Conservation (phyloP, 2,888 invertebrate species). For the Drosophila pegasa region DNA sequence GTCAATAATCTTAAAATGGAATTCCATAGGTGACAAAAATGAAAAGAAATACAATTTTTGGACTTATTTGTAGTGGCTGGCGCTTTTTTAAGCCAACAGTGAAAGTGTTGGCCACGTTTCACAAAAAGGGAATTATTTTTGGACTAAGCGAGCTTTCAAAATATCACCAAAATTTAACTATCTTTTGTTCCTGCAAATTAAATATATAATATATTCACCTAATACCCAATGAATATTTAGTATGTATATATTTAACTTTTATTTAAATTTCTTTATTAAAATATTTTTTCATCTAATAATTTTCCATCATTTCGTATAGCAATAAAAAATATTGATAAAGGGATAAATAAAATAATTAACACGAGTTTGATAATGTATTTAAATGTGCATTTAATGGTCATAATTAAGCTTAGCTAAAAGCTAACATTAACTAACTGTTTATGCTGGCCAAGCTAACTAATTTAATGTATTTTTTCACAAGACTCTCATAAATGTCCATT, state of each 20-base stretch:
- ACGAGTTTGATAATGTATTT: conserved; percentile 2
- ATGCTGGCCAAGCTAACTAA: not conserved
- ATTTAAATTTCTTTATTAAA: not conserved
- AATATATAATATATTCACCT: not conserved
- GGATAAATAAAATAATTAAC: conserved; percentile 12
- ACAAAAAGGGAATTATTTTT: conserved; percentile 14
- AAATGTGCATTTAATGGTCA: conserved; percentile 1
- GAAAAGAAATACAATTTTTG: not conserved
- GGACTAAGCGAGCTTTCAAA: conserved; percentile 2
- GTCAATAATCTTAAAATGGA: conserved; percentile 27
- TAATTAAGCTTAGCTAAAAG: not conserved
- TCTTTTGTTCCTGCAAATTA: not conserved
- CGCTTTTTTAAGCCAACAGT: conserved; percentile 4
- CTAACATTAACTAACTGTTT: not conserved
- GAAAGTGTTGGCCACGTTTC: conserved; percentile 29
- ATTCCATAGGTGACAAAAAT: conserved; percentile 26
- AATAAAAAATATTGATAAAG: not conserved
- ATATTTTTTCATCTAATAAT: not conserved
- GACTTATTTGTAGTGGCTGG: conserved; percentile 10
- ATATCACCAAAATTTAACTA: not conserved
- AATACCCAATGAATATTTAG: not conserved
- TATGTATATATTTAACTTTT: not conserved
- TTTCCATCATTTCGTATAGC: too few relatives aligned
- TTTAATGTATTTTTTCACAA: not conserved
- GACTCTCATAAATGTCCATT: not conserved